Conservation (phyloP, 2,888 invertebrate species). For the Caenorhabditis auriculariae region DNA sequence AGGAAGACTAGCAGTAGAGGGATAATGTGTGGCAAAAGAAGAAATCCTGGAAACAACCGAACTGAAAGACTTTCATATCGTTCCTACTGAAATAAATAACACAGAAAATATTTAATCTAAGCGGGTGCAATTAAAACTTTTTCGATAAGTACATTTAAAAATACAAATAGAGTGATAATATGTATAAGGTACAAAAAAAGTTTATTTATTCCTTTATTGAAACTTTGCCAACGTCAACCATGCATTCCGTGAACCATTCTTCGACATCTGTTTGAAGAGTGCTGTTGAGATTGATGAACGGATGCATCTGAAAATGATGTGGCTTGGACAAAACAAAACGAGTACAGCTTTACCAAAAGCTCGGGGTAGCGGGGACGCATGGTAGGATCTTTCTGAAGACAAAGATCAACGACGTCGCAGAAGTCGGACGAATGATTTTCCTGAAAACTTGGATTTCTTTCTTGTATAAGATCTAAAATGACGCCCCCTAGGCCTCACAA, state of each 20-base stretch:
- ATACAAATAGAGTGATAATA: too few relatives aligned
- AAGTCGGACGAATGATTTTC: constrained; percentile 45
- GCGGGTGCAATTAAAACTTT: too few relatives aligned
- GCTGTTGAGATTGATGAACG: background rate
- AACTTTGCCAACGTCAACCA: background rate
- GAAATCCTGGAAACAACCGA: too few relatives aligned
- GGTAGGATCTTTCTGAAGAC: constrained; percentile 51
- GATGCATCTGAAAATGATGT: background rate
- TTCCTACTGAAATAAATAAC: too few relatives aligned
- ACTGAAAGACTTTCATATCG: too few relatives aligned
- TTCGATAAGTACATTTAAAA: too few relatives aligned
- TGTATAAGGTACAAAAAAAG: too few relatives aligned
- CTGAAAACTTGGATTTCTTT: constrained; percentile 2
- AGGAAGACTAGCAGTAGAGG: too few relatives aligned
- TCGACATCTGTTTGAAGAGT: constrained; percentile 10
- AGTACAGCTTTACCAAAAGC: constrained; percentile 48
- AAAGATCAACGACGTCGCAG: constrained; percentile 51
- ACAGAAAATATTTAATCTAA: too few relatives aligned
- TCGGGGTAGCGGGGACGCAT: constrained; percentile 54
- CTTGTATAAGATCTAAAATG: too few relatives aligned
- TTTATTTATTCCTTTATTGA: constrained; percentile 3
- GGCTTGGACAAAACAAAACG: background rate
- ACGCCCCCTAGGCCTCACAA: too few relatives aligned
- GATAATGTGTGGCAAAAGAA: too few relatives aligned
- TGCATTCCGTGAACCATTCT: background rate